A percentile compares a stretch with the other conserved stretches of the same genome.
These are phyloP conservation scores for Nicator chloris DNA, from an alignment of 2,113 vertebrate genomes.

Conservation along the genomic window DNA sequence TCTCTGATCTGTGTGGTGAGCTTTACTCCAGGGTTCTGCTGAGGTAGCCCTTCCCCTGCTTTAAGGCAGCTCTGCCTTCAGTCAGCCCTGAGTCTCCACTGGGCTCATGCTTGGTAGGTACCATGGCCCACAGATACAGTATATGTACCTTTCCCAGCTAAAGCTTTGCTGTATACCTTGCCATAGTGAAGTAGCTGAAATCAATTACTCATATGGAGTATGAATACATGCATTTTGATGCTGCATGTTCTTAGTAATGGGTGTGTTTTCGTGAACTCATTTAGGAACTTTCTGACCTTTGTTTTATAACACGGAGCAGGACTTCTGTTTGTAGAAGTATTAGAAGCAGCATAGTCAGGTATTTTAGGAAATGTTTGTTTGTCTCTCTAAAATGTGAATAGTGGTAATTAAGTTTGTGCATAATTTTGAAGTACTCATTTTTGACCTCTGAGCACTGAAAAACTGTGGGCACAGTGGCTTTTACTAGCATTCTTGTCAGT, in stretches of 20 bases:
- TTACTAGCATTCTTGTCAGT: not conserved
- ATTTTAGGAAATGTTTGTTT: not conserved
- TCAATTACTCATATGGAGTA: not conserved
- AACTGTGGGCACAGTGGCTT: not conserved
- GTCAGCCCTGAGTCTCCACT: not conserved
- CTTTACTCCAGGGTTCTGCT: not conserved
- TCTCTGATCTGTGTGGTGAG: not conserved
- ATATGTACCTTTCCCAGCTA: not conserved
- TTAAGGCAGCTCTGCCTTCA: not conserved
- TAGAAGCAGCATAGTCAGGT: not conserved
- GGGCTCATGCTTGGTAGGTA: not conserved
- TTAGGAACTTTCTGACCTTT: not conserved
- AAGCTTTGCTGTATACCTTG: not conserved
- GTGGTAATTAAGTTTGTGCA: not conserved
- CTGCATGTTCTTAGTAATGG: not conserved
- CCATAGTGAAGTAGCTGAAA: not conserved
- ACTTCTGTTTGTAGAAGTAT: not conserved
- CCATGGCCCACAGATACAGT: rapidly evolving
- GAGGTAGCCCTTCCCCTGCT: not conserved
- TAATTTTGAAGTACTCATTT: not conserved
- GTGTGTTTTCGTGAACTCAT: not conserved
- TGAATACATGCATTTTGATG: rapidly evolving
- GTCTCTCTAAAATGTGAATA: not conserved
- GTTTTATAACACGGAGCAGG: not conserved
- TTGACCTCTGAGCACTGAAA: not conserved